Percentiles rank a stretch among this genome's conserved stretches.
These are phyloP conservation scores for Strigamia transsilvanica DNA, from an alignment of 2,888 invertebrate species.

Conservation along the genomic window DNA sequence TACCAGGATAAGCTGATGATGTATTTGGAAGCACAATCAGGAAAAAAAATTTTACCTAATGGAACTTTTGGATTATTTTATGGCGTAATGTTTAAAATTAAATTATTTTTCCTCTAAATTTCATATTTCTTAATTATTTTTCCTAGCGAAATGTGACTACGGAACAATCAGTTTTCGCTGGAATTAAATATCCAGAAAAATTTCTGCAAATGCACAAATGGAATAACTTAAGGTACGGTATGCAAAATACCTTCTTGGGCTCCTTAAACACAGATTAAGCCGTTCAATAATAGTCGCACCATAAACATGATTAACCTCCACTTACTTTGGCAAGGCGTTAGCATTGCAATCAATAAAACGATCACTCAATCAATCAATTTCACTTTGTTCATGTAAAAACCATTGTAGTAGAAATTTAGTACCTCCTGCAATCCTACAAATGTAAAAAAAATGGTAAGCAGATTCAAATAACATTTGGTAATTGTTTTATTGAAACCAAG, in stretches of 20 bases:
- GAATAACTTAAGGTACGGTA: not conserved
- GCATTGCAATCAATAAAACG: too few relatives aligned
- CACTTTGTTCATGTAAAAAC: too few relatives aligned
- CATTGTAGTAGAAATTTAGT: too few relatives aligned
- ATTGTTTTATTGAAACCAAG: too few relatives aligned
- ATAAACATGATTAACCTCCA: not conserved
- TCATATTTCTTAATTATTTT: not conserved
- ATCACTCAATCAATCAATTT: too few relatives aligned
- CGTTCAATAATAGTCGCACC: not conserved
- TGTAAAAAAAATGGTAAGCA: too few relatives aligned
- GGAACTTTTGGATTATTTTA: conserved; percentile 56
- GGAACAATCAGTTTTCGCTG: not conserved
- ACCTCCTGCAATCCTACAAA: too few relatives aligned
- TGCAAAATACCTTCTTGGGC: not conserved
- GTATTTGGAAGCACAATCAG: conserved; percentile 58
- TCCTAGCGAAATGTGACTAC: not conserved
- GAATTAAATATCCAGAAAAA: not conserved
- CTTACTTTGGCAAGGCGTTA: too few relatives aligned
- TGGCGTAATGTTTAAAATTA: conserved; percentile 47
- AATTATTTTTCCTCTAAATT: not conserved
- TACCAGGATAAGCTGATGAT: conserved; percentile 77
- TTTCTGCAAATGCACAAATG: not conserved
- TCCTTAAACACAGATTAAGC: not conserved
- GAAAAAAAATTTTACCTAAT: conserved; percentile 54
- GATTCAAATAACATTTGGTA: too few relatives aligned